Percentiles rank a stretch among this genome's conserved stretches.
phyloP scores from a whole-genome alignment of 2,797 vertebrate species.

The Rhabdomys pumilio region DNA sequence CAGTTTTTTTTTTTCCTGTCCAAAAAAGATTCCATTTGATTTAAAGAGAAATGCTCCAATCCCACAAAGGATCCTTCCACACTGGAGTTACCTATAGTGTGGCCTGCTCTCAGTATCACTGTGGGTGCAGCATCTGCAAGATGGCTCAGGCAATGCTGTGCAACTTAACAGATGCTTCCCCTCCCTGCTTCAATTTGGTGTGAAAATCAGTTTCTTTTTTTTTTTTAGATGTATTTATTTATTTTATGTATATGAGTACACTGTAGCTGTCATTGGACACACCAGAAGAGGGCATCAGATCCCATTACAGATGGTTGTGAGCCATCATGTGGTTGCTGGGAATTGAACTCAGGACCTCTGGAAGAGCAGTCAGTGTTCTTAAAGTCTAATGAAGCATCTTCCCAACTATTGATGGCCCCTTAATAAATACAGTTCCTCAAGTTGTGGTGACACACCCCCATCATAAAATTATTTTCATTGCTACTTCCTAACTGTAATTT shows the following conservation, averaged over 20 bases:
- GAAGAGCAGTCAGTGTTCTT: too few relatives aligned
- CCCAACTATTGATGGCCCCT: not conserved
- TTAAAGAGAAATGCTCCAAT: not conserved
- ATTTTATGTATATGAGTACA: too few relatives aligned
- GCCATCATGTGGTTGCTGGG: too few relatives aligned
- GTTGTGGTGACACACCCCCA: not conserved
- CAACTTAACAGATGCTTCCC: not conserved
- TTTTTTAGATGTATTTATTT: too few relatives aligned
- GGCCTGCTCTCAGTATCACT: not conserved
- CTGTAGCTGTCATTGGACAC: too few relatives aligned
- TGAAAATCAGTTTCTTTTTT: not conserved
- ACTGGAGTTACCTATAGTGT: not conserved
- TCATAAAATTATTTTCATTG: not conserved
- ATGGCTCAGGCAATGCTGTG: not conserved
- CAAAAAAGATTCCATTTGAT: not conserved
- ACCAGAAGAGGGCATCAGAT: too few relatives aligned
- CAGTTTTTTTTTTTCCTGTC: constrained; percentile 21
- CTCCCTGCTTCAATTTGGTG: not conserved
- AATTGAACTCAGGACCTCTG: too few relatives aligned
- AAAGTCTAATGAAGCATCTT: not conserved
- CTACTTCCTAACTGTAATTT: not conserved
- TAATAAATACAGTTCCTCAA: not conserved
- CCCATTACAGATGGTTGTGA: too few relatives aligned
- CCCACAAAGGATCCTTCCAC: constrained; percentile 16
- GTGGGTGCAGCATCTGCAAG: not conserved